These are phyloP conservation scores for Netelia inedita DNA, from an alignment of 2,888 invertebrate species.

Conservation along the genomic window DNA sequence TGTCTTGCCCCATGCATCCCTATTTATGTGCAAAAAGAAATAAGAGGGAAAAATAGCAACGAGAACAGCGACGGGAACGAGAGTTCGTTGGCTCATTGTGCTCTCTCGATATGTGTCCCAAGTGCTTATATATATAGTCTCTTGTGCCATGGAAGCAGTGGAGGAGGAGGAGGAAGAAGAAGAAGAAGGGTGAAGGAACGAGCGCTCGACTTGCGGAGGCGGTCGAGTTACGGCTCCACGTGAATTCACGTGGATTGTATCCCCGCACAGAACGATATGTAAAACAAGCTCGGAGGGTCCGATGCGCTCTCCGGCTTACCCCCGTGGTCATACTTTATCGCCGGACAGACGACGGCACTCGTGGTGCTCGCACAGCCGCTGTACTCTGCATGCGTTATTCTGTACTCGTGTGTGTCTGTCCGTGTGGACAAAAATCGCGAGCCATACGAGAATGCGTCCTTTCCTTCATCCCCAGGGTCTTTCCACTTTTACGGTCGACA, in stretches of 20 bases:
- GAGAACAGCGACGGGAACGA: constrained; percentile 43
- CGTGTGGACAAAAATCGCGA: constrained; percentile 26
- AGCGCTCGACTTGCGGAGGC: constrained; percentile 60
- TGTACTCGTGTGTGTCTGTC: constrained; percentile 7
- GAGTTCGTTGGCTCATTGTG: constrained; percentile 60
- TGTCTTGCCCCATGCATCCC: too few species aligned
- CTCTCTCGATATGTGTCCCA: constrained; percentile 24
- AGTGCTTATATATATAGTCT: constrained; percentile 32
- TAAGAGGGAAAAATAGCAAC: constrained; percentile 40
- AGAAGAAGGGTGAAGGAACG: constrained; percentile 23
- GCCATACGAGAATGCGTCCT: constrained; percentile 42
- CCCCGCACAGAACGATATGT: constrained; percentile 66
- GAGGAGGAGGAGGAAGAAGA: constrained; percentile 39
- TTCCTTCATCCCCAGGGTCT: constrained; percentile 36
- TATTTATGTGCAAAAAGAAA: constrained; percentile 5
- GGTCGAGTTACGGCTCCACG: constrained; percentile 62
- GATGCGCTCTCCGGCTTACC: not conserved
- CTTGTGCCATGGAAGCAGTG: constrained; percentile 15
- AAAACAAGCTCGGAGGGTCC: constrained; percentile 65
- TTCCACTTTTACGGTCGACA: constrained; percentile 41
- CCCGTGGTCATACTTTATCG: constrained; percentile 67
- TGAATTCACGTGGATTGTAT: constrained; percentile 64
- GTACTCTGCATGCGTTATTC: not conserved
- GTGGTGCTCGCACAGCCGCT: constrained; percentile 32
- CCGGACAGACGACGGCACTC: constrained; percentile 64